Conservation (phyloP, 2,888 invertebrate species). For the Anodontia alba region DNA sequence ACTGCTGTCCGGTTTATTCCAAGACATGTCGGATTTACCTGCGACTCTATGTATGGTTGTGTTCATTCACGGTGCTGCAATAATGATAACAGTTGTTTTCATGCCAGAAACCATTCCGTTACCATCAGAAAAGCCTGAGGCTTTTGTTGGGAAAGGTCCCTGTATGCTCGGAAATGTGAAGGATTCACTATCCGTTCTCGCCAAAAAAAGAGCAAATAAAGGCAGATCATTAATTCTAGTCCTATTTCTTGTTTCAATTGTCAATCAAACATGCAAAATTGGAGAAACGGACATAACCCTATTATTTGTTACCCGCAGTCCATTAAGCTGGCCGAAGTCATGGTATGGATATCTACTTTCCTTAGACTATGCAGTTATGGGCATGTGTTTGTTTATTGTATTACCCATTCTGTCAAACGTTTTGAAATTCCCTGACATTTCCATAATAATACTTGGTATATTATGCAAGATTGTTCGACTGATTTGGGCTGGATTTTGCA, state of each 20-base stretch:
- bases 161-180: slow-evolving; percentile 67
- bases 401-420: slow-evolving; percentile 80
- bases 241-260: slow-evolving; percentile 74
- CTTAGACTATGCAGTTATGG: slow-evolving; percentile 83
- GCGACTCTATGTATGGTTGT: slow-evolving; percentile 77
- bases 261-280: slow-evolving; percentile 81
- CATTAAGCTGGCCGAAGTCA: slow-evolving; percentile 80
- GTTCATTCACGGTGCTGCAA: slow-evolving; percentile 74
- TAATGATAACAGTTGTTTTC: slow-evolving; percentile 73
- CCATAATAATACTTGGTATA: slow-evolving; percentile 80
- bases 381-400: slow-evolving; percentile 79
- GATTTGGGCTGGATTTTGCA: slow-evolving; percentile 77
- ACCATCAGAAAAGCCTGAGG: slow-evolving; percentile 43
- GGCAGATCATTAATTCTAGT: slow-evolving; percentile 70
- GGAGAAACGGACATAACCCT: slow-evolving; percentile 84
- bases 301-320: slow-evolving; percentile 80
- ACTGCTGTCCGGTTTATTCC: slow-evolving; percentile 78
- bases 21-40: slow-evolving; percentile 72
- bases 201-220: slow-evolving; percentile 65
- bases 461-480: slow-evolving; percentile 79
- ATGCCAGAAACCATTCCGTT: slow-evolving; percentile 74
- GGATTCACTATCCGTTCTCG: slow-evolving; percentile 74
- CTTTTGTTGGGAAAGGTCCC: slow-evolving; percentile 33
- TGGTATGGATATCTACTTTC: slow-evolving; percentile 83
- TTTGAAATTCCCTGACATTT: slow-evolving; percentile 75